These are phyloP conservation scores for Pseudomugil tenellus DNA, from an alignment of 2,797 vertebrate species.

Conservation along the genomic window DNA sequence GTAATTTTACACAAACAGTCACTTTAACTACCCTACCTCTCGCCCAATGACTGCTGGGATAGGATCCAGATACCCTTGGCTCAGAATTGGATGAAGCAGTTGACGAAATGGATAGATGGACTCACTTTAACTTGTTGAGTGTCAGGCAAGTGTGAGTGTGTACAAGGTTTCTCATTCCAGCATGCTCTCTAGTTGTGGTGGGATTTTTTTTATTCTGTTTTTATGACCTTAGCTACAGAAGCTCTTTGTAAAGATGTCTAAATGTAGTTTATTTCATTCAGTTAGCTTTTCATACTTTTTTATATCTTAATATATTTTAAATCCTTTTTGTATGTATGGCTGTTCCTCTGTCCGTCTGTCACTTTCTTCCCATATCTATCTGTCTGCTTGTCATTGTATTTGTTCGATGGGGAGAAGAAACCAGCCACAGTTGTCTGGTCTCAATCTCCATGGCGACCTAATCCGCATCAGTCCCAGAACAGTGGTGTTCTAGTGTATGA, in stretches of 20 bases:
- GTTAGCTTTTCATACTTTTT: conserved; percentile 31
- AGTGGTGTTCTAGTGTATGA: conserved; percentile 59
- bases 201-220: conserved; percentile 12
- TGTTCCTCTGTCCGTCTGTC: conserved; percentile 39
- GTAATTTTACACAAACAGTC: conserved; percentile 21
- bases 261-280: conserved; percentile 56
- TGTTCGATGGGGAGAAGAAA: conserved; percentile 46
- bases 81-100: too few relatives aligned
- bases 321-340: too few relatives aligned
- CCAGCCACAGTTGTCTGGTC: conserved; percentile 69
- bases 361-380: conserved; percentile 49
- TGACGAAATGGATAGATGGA: too few relatives aligned
- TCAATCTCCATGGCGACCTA: conserved; percentile 72
- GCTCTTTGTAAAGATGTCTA: conserved; percentile 32
- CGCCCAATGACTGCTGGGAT: too few relatives aligned
- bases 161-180: conserved; percentile 11
- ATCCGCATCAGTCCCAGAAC: conserved; percentile 71
- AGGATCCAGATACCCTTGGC: too few relatives aligned
- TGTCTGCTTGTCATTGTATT: conserved; percentile 55
- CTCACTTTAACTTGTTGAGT: neutral
- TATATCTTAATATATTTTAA: conserved; percentile 6
- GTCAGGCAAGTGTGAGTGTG: conserved; percentile 14
- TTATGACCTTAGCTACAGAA: neutral
- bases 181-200: conserved; percentile 14
- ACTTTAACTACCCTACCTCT: too few relatives aligned